Conservation (phyloP, 2,797 vertebrate species). For the Sebastes dallii region DNA sequence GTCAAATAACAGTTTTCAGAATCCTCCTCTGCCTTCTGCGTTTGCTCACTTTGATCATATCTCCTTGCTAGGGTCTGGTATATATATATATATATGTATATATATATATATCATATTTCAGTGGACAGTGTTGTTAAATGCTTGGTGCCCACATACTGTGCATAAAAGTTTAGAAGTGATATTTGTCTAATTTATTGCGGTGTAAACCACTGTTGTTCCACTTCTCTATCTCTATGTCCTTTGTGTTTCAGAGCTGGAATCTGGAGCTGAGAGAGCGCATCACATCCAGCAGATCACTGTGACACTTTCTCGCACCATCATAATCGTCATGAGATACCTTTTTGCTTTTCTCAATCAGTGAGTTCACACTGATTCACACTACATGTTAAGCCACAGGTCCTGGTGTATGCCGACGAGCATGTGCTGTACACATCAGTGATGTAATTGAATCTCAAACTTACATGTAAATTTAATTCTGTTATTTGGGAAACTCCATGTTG, state of each 20-base stretch:
- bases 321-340: conserved; percentile 99
- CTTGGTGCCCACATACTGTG: not conserved
- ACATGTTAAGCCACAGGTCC: not conserved
- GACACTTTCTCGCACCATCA: conserved; percentile 91
- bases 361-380: conserved; percentile 68
- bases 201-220: not conserved
- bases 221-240: not conserved
- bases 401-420: not conserved
- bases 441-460: not conserved
- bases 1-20: conserved; percentile 29
- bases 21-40: conserved; percentile 1
- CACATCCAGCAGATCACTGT: conserved; percentile 95
- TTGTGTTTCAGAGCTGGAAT: conserved; percentile 90
- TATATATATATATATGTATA: no score
- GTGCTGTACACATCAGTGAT: not conserved
- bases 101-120: not conserved
- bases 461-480: not conserved
- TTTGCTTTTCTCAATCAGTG: conserved; percentile 99
- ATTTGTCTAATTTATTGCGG: not conserved
- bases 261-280: conserved; percentile 89
- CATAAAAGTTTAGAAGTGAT: not conserved
- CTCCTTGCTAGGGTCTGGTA: not conserved
- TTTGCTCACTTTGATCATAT: conserved; percentile 1
- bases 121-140: not conserved
- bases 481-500: not conserved